Evolutionary conservation across 2,888 invertebrate species (phyloP), one percentile per base, ranked within the genome.

Genomic region (Hesperia comma): DNA sequence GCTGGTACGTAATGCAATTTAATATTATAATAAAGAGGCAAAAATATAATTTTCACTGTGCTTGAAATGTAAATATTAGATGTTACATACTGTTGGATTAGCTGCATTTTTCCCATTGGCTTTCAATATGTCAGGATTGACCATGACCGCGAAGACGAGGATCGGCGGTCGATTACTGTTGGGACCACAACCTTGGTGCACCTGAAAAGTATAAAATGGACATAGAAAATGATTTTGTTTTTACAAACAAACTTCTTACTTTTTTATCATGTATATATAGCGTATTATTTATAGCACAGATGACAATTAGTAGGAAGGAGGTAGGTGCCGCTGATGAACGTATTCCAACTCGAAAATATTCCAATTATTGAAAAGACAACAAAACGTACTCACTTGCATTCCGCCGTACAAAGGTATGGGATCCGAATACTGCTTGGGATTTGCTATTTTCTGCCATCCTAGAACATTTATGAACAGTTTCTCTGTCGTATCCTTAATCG

Each of bases 331-430:
- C 43, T 43, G 33, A 2, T 26, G 6, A 21, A 46, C 12, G 19
- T 14, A 56, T 43, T 51, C 66, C 15, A 19, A 51, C 33, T 46
- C n/a, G 6, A 64, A 70, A 57, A 63, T 49, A 67, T 32, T 49
- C 41, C 21, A 57, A 57, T 15, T 40, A 10, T 14, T 55, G 55
- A 70, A 55, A 70, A 68, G 60, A 57, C 46, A 49, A 68, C 58
- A 26, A 17, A 40, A 57, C 21, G 49, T 55, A 76, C 76, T 77
- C 79, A 95, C 95, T 85, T 94, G 94, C 95, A 96, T 96, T 69
- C 96, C 96, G 49, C 96, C 96, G 78, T 95, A 95, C 46, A 96
- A 84, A 5, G 95, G 95, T 79, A 95, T 94, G 8, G 95, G 95
- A 79, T 95, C 94, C 61, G 94, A 94, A 71, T 94, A 94, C 77